Conservation (phyloP, 1,140 invertebrate species). For the Drosophila pseudoananassae region DNA sequence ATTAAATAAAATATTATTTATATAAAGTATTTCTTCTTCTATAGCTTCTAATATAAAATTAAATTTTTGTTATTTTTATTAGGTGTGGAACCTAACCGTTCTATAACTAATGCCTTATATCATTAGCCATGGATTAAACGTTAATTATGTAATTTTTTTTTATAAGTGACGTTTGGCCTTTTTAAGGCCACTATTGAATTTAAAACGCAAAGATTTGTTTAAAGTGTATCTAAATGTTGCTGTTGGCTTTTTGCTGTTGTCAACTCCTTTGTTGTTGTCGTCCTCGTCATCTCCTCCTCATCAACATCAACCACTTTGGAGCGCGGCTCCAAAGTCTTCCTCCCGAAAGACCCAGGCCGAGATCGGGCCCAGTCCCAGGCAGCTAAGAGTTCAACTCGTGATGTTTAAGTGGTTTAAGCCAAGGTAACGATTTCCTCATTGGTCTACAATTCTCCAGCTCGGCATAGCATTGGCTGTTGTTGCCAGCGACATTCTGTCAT, state of each 20-base stretch:
- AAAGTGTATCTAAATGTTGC: constrained; percentile 36
- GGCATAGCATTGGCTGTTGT: constrained; percentile 43
- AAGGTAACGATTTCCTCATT: constrained; percentile 79
- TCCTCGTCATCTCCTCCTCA: constrained; percentile 64
- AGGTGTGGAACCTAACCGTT: too few species aligned
- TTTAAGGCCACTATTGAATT: neutral
- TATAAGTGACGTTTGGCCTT: neutral
- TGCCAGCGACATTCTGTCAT: constrained; percentile 76
- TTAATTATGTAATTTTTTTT: neutral
- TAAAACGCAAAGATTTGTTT: constrained; percentile 29
- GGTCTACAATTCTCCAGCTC: constrained; percentile 57
- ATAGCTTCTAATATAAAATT: too few species aligned
- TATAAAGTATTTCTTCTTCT: too few species aligned
- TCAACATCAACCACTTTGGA: constrained; percentile 39
- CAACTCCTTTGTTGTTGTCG: constrained; percentile 52
- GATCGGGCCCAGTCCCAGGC: constrained; percentile 56
- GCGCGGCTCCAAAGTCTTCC: constrained; percentile 35
- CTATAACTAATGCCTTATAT: too few species aligned
- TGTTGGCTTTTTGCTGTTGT: constrained; percentile 43
- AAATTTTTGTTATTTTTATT: too few species aligned
- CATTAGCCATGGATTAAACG: neutral
- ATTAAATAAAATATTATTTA: too few species aligned
- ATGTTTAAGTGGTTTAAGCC: constrained; percentile 76
- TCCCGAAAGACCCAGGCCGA: constrained; percentile 30
- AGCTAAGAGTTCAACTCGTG: constrained; percentile 81